A percentile compares a stretch with the other conserved stretches of the same genome.
Conservation (phyloP, 1,140 invertebrate species). For the Caenorhabditis remanei region DNA sequence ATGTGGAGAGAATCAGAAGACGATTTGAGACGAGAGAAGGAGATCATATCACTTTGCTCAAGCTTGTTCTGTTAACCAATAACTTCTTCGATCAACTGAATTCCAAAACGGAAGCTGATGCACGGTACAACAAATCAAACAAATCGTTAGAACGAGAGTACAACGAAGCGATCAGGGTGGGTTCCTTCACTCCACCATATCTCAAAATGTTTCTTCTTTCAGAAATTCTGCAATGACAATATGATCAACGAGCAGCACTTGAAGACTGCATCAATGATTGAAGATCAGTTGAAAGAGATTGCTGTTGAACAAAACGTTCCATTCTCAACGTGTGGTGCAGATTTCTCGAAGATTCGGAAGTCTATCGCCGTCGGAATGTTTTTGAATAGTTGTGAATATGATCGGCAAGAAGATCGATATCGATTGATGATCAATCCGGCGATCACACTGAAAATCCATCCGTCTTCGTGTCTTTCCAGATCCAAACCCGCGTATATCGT, state of each 20-base stretch:
- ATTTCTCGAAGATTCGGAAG: constrained; percentile 79
- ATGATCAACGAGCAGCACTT: constrained; percentile 89
- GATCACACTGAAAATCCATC: constrained; percentile 86
- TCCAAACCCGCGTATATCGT: constrained; percentile 58
- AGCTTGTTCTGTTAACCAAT: constrained; percentile 79
- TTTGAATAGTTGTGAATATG: constrained; percentile 83
- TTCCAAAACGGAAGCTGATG: constrained; percentile 22
- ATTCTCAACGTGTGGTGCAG: constrained; percentile 84
- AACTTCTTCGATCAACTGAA: constrained; percentile 59
- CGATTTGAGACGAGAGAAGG: constrained; percentile 84
- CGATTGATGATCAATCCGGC: constrained; percentile 82
- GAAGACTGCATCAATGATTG: constrained; percentile 84
- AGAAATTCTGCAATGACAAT: constrained; percentile 92
- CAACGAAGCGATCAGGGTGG: constrained; percentile 6
- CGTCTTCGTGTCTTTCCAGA: constrained; percentile 81
- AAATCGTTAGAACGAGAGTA: constrained; percentile 31
- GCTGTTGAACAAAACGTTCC: constrained; percentile 84
- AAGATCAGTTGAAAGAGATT: constrained; percentile 86
- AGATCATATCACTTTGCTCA: constrained; percentile 92
- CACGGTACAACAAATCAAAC: neutral
- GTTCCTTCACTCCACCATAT: neutral
- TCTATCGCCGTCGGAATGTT: constrained; percentile 87
- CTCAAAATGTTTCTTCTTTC: constrained; percentile 60
- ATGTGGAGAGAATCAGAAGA: constrained; percentile 83
- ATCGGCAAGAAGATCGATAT: constrained; percentile 84